Evolutionary conservation across 1,140 invertebrate genomes (phyloP), one percentile per base, ranked within the genome.

Genomic region (Pemphigus obesinymphae): DNA sequence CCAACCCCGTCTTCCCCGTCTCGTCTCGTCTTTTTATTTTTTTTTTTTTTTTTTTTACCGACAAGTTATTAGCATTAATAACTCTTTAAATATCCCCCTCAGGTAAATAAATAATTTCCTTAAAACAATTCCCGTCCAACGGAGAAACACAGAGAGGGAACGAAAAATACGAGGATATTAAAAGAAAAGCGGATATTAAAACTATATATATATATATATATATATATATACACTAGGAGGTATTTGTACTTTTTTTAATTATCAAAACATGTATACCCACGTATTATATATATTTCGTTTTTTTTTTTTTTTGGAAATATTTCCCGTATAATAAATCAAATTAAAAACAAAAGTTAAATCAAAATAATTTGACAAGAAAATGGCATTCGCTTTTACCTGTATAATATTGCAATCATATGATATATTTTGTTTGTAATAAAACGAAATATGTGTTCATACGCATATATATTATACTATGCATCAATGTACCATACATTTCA

Each of bases 11-110:
- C 10, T n/a, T 23, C 40, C 31, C 37, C 75, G 43, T 61, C 53
- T 26, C 53, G 15, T 2, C 31, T 58, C 53, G n/a, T 48, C 68
- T 17, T 10, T 40, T 10, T 11, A 34, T 70, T 70, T 70, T 48
- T 78, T 78, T 78, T 15, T 45, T 45, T 45, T 72, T 29, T 29
- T 48, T 70, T 13, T 31, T 29, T 23, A 34, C 75, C 4, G 31
- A 78, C n/a, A 58, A 78, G 76, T 80, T 63, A 63, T 80, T 63
- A 80, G 76, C 76, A 23, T 58, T 80, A 80, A 80, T 80, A 80
- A 80, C 76, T 63, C 55, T 80, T 80, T 80, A 58, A 78, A 78
- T 40, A 78, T 40, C 53, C 75, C 53, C 53, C 34, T 23, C 75
- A 10, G 76, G 76, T 63, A 43, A 45, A 61, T 63, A 80, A 45